Evolutionary conservation across 2,888 invertebrate genomes (phyloP), one percentile per base, ranked within the genome.

Genomic region (Andrena trimmerana): DNA sequence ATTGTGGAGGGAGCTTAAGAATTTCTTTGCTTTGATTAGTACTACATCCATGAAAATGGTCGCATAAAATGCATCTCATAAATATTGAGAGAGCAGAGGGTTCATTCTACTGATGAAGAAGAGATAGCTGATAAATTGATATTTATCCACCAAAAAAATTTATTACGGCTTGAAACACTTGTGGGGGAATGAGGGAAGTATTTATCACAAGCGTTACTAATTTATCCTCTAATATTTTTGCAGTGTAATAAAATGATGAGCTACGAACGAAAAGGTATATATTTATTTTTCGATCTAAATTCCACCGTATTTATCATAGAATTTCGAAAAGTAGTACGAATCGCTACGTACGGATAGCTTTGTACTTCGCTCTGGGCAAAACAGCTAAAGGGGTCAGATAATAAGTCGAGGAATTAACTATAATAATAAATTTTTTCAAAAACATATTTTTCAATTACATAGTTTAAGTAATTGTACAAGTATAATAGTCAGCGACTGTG

Each of bases 1-100:
- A 72, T 84, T 79, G 62, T 50, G 83, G 89, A 74, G 90, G 83
- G 89, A 89, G 82, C 89, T 89, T 90, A 89, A 90, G 75, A 81
- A 87, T 85, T 89, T 90, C 89, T 87, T 90, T 86, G 87, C 87
- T 89, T 89, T 90, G 89, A 67, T 88, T 83, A 76, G 48, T 76
- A 52, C 36, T 81, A 73, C 52, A 67, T 33, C 52, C 78, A 60
- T 42, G 63, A 59, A 84, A 83, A 67, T 42, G 54, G 48, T 75
- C 68, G 52, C 76, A 69, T 62, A 74, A 75, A 79, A 20, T 80
- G 52, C 67, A 50, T 80, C 70, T 68, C 13, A 72, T 79, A 33
- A 50, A 54, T 52, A 76, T 20, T 29, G 52, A 60, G 69, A 48
- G 52, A 29, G 69, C 68, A 72, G 81, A 81, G 63, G 29, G 74